phyloP scores from a whole-genome alignment of 2,797 vertebrate genomes.

The Potorous gilbertii region DNA sequence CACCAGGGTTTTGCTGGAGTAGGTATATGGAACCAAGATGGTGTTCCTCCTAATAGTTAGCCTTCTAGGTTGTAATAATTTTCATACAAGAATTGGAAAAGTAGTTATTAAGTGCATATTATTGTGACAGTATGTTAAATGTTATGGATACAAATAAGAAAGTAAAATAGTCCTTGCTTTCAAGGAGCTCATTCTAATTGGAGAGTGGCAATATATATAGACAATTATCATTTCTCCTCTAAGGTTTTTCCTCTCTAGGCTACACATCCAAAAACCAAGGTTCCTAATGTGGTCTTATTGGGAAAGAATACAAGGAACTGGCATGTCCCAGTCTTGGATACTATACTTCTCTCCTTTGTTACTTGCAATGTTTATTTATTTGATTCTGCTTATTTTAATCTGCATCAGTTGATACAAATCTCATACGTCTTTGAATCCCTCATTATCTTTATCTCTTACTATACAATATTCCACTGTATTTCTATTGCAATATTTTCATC shows the following conservation, averaged over 20 bases:
- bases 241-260: too few species aligned
- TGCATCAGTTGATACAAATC: too few species aligned
- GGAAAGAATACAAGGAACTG: not conserved
- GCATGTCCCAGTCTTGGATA: not conserved
- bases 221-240: too few species aligned
- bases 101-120: not conserved
- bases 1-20: not conserved
- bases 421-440: too few species aligned
- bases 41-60: not conserved
- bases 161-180: not conserved
- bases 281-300: not conserved
- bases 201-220: not conserved
- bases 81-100: not conserved
- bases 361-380: not conserved
- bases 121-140: not conserved
- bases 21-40: not conserved
- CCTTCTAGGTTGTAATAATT: not conserved
- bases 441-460: not conserved
- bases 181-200: not conserved
- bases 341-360: not conserved
- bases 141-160: not conserved
- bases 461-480: not conserved
- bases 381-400: not conserved
- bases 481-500: not conserved
- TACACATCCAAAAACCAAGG: not conserved